These are phyloP conservation scores for Spisula solida DNA, from an alignment of 2,888 invertebrate species.

Conservation along the genomic window DNA sequence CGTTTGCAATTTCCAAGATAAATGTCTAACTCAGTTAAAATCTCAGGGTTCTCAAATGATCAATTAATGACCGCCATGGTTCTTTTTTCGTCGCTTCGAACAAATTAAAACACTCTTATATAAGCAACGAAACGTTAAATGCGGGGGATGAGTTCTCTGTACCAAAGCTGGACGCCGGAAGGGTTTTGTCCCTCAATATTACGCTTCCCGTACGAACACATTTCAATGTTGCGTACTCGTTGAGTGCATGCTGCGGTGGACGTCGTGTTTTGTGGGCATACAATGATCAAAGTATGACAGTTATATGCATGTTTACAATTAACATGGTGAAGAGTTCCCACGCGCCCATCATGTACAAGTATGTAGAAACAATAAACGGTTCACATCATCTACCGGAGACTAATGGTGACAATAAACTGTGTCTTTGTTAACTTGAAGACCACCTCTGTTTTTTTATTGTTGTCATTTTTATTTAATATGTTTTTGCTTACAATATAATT, in stretches of 20 bases:
- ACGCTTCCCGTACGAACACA: background rate
- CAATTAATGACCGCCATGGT: too few relatives aligned
- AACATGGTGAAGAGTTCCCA: slow-evolving; percentile 6
- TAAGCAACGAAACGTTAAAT: too few relatives aligned
- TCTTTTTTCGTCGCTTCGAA: too few relatives aligned
- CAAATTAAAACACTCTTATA: too few relatives aligned
- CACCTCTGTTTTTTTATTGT: background rate
- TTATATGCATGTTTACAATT: background rate
- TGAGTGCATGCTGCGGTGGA: background rate
- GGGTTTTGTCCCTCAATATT: too few relatives aligned
- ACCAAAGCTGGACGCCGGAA: too few relatives aligned
- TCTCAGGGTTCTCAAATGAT: too few relatives aligned
- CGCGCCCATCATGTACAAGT: background rate
- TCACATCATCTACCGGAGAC: background rate
- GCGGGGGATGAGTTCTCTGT: too few relatives aligned
- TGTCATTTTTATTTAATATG: background rate
- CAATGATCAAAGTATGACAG: background rate
- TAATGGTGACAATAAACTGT: background rate
- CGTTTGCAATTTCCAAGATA: too few relatives aligned
- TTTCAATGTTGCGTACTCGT: background rate
- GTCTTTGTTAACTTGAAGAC: background rate
- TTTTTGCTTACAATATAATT: background rate
- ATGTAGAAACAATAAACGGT: background rate
- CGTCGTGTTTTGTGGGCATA: background rate
- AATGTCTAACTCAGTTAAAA: too few relatives aligned